phyloP scores from a whole-genome alignment of 2,888 invertebrate species.

The Tenthredo distinguenda region DNA sequence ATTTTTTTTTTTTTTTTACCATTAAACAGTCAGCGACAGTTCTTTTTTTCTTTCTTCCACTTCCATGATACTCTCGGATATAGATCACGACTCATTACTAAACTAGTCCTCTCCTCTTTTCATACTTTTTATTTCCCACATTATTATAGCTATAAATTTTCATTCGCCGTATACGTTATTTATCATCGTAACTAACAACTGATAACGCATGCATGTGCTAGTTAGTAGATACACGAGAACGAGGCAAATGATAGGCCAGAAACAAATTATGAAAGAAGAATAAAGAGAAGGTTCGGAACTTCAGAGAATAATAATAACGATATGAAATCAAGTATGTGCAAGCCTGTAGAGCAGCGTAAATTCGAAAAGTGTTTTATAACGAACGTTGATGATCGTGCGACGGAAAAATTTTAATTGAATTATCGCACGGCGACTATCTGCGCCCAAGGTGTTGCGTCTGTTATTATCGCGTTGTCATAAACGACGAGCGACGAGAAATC shows the following conservation, averaged over 20 bases:
- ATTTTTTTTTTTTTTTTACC: conserved; percentile 15
- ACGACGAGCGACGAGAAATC: not conserved
- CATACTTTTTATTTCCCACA: not conserved
- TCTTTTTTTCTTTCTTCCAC: not conserved
- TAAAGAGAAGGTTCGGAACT: not conserved
- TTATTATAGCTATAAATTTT: not conserved
- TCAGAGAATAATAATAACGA: not conserved
- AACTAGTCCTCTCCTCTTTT: not conserved
- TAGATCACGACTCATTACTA: not conserved
- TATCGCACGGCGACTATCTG: conserved; percentile 1
- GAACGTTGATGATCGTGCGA: not conserved
- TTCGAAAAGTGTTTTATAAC: not conserved
- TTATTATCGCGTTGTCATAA: conserved; percentile 17
- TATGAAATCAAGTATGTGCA: not conserved
- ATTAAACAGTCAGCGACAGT: not conserved
- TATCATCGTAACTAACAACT: not conserved
- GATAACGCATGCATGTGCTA: not conserved
- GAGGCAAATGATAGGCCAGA: conserved; percentile 1
- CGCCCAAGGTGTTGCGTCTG: not conserved
- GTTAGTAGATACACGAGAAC: not conserved
- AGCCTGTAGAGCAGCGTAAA: not conserved
- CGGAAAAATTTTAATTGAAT: conserved; percentile 14
- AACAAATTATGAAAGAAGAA: not conserved
- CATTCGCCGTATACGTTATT: not conserved
- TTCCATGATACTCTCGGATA: not conserved